These are phyloP conservation scores for Orussus abietinus DNA, from an alignment of 1,140 invertebrate species.

Conservation along the genomic window DNA sequence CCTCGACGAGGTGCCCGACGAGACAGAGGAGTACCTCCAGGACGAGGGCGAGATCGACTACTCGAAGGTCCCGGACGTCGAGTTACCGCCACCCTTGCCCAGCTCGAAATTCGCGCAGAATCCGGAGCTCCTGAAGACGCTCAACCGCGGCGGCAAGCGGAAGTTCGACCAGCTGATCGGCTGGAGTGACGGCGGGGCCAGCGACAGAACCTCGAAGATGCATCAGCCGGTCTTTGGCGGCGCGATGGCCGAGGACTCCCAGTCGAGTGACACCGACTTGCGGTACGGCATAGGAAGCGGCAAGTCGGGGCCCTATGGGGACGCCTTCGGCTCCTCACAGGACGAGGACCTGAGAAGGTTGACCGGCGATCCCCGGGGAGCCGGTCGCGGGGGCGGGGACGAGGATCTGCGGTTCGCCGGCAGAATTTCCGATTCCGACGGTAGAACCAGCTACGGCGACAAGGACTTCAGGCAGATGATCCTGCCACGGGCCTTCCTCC, in stretches of 20 bases:
- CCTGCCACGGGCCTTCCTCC: constrained; percentile 16
- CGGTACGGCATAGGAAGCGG: constrained; percentile 25
- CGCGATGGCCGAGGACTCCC: constrained; percentile 35
- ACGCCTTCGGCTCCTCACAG: constrained; percentile 15
- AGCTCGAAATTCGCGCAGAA: constrained; percentile 51
- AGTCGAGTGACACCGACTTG: constrained; percentile 36
- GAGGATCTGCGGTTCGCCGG: constrained; percentile 27
- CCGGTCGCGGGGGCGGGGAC: constrained; percentile 20
- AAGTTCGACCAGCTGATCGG: constrained; percentile 50
- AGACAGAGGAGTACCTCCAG: constrained; percentile 58
- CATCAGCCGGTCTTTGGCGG: constrained; percentile 43
- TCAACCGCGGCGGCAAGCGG: constrained; percentile 47
- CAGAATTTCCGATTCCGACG: constrained; percentile 20
- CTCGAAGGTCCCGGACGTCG: constrained; percentile 41
- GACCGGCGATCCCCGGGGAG: constrained; percentile 15
- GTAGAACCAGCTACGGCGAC: constrained; percentile 28
- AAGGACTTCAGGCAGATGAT: constrained; percentile 30
- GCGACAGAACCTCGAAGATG: constrained; percentile 35
- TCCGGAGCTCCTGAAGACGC: constrained; percentile 43
- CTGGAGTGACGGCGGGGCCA: constrained; percentile 39
- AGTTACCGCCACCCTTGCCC: constrained; percentile 46
- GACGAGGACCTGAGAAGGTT: constrained; percentile 29
- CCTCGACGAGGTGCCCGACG: constrained; percentile 58
- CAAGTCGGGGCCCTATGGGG: constrained; percentile 11
- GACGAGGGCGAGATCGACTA: constrained; percentile 51